Percentiles rank a stretch among this genome's conserved stretches.
phyloP scores from a whole-genome alignment of 2,888 invertebrate genomes.

The Ischnus inquisitorius region DNA sequence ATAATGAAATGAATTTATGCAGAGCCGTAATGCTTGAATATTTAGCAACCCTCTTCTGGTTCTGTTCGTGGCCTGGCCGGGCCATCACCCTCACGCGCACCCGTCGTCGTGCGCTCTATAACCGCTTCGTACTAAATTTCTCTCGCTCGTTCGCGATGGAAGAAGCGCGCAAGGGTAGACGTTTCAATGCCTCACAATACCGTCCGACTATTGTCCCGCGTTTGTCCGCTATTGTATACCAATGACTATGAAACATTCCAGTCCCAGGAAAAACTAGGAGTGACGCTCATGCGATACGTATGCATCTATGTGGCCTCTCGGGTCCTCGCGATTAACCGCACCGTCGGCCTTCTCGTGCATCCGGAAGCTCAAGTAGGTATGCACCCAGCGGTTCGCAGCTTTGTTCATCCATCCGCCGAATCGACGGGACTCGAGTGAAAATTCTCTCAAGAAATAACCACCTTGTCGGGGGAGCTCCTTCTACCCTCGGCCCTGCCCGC shows the following conservation, averaged over 20 bases:
- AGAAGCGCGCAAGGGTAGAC: constrained; percentile 20
- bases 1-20: constrained; percentile 89
- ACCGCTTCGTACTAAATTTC: constrained; percentile 48
- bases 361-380: neutral
- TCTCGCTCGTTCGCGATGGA: constrained; percentile 33
- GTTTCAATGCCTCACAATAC: constrained; percentile 17
- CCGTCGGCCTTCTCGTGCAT: constrained; percentile 7
- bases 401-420: constrained; percentile 2
- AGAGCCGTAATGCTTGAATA: constrained; percentile 88
- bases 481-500: neutral
- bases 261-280: constrained; percentile 41
- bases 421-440: constrained; percentile 9
- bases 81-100: constrained; percentile 71
- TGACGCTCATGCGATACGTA: constrained; percentile 15
- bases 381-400: constrained; percentile 8
- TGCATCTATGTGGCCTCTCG: constrained; percentile 10
- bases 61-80: constrained; percentile 82
- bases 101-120: constrained; percentile 39
- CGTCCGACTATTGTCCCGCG: constrained; percentile 12
- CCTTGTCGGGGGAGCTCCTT: constrained; percentile 22
- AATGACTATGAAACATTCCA: constrained; percentile 8
- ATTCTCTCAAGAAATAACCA: constrained; percentile 1
- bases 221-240: constrained; percentile 9
- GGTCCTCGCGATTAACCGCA: constrained; percentile 22
- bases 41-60: constrained; percentile 85